phyloP scores from a whole-genome alignment of 2,113 vertebrate species.

The Solea senegalensis region DNA sequence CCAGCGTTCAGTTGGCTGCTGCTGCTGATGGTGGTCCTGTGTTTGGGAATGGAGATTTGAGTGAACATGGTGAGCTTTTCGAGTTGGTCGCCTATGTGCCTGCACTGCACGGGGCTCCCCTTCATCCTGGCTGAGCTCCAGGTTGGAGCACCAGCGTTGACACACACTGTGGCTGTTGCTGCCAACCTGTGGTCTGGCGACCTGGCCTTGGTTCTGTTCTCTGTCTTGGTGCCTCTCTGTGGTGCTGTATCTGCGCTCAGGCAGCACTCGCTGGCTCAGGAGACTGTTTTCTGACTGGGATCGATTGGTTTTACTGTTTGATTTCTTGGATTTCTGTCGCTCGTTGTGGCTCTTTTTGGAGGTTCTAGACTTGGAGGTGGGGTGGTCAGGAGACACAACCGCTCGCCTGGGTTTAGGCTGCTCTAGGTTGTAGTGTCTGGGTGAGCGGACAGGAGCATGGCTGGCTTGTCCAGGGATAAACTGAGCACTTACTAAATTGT shows the following conservation, averaged over 20 bases:
- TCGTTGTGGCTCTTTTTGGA: conserved; percentile 82
- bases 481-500: conserved; percentile 83
- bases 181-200: conserved; percentile 51
- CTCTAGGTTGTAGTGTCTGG: conserved; percentile 61
- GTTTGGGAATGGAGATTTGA: conserved; percentile 47
- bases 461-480: conserved; percentile 82
- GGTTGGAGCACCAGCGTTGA: conserved; percentile 88
- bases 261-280: conserved; percentile 71
- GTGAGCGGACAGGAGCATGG: conserved; percentile 66
- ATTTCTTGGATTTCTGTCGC: conserved; percentile 67
- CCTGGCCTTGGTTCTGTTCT: conserved; percentile 60
- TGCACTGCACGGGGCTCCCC: conserved; percentile 56
- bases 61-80: conserved; percentile 52
- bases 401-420: conserved; percentile 53
- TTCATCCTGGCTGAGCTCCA: conserved; percentile 87
- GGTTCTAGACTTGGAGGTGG: conserved; percentile 57
- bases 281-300: conserved; percentile 89
- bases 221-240: conserved; percentile 73
- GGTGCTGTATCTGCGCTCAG: conserved; percentile 83
- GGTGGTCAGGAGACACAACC: conserved; percentile 59
- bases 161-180: conserved; percentile 35
- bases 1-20: conserved; percentile 51
- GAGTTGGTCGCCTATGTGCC: conserved; percentile 45
- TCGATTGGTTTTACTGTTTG: conserved; percentile 80
- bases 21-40: conserved; percentile 49